Evolutionary conservation across 2,797 vertebrate genomes (phyloP).

Genomic region (Thaleichthys pacificus): DNA sequence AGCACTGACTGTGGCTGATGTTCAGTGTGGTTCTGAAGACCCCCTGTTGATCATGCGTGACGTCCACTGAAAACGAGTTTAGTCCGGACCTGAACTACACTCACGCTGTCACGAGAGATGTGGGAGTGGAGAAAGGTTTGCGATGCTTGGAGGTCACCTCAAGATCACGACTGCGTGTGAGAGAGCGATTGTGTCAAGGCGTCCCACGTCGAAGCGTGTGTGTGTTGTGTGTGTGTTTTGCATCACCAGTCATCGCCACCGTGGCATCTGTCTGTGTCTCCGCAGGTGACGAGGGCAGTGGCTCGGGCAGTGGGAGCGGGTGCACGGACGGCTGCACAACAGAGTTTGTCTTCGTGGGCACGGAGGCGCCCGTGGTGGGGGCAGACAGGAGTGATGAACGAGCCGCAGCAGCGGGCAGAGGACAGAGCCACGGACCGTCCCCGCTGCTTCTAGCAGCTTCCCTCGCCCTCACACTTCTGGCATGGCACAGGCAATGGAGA

Average conservation of each 20-base stretch:
- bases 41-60: conserved; percentile 39
- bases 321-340: conserved; percentile 92
- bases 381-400: conserved; percentile 85
- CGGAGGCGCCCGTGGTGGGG: conserved; percentile 82
- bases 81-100: conserved; percentile 26
- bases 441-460: conserved; percentile 64
- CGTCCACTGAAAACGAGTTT: not conserved
- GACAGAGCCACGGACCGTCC: conserved; percentile 51
- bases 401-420: conserved; percentile 69
- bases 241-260: conserved; percentile 10
- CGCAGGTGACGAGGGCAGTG: conserved; percentile 91
- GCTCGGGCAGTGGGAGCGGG: conserved; percentile 91
- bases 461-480: conserved; percentile 61
- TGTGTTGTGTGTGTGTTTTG: conserved; percentile 5
- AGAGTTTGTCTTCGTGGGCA: conserved; percentile 85
- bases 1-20: conserved; percentile 35
- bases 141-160: not conserved
- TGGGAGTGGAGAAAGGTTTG: conserved; percentile 6
- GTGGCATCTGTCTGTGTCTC: conserved; percentile 14
- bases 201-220: not conserved
- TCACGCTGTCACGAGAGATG: not conserved
- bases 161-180: not conserved
- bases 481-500: conserved; percentile 87
- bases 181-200: not conserved
- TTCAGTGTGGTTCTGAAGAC: conserved; percentile 22